Percentiles rank a stretch among this genome's conserved stretches.
These are phyloP conservation scores for Cephus nigrinus DNA, from an alignment of 2,888 invertebrate genomes.

Conservation along the genomic window DNA sequence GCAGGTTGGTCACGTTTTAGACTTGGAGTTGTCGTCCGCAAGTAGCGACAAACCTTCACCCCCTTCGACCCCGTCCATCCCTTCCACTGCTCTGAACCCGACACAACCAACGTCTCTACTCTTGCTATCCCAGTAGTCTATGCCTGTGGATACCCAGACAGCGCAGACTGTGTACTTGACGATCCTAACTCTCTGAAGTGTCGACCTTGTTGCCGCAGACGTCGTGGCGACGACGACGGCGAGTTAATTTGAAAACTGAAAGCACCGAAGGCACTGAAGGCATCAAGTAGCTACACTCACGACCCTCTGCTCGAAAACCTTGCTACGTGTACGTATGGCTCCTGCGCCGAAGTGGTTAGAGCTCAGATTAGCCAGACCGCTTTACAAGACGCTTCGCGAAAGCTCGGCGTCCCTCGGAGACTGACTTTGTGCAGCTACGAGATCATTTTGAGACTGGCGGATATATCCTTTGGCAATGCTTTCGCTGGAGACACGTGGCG, in stretches of 20 bases:
- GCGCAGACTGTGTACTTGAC: too few relatives aligned
- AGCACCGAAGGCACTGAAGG: conserved; percentile 26
- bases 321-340: too few relatives aligned
- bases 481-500: too few relatives aligned
- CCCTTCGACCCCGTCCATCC: conserved; percentile 13
- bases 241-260: conserved; percentile 54
- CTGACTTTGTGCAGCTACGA: too few relatives aligned
- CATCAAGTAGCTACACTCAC: too few relatives aligned
- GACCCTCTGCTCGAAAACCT: too few relatives aligned
- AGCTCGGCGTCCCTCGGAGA: too few relatives aligned
- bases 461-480: too few relatives aligned
- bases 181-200: conserved; percentile 4
- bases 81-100: conserved; percentile 12
- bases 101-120: conserved; percentile 6
- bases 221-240: conserved; percentile 26
- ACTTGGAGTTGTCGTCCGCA: conserved; percentile 43
- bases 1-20: conserved; percentile 50
- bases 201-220: conserved; percentile 12
- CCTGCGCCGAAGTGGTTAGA: neutral
- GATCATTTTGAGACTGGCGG: too few relatives aligned
- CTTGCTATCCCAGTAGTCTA: neutral
- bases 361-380: neutral
- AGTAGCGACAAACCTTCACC: conserved; percentile 40
- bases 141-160: too few relatives aligned
- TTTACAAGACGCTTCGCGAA: neutral